These are phyloP conservation scores for Carassius gibelio DNA, from an alignment of 2,113 vertebrate species.

Conservation along the genomic window DNA sequence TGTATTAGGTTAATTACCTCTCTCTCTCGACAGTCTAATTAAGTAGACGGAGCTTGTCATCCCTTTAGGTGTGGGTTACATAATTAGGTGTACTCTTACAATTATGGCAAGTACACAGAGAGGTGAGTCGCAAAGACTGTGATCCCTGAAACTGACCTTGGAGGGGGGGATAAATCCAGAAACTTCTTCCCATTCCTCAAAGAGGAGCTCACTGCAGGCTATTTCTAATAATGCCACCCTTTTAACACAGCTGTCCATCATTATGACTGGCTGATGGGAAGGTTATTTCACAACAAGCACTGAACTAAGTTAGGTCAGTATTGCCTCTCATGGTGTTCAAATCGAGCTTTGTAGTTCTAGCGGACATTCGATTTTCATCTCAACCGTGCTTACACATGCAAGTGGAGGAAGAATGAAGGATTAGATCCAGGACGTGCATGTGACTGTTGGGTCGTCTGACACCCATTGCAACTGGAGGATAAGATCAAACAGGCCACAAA, in stretches of 20 bases:
- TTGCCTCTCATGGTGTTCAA: background rate
- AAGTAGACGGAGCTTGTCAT: conserved; percentile 62
- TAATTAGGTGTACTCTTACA: conserved; percentile 58
- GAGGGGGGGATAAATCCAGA: background rate
- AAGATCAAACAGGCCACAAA: conserved; percentile 13
- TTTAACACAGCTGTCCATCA: background rate
- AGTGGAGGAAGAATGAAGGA: background rate
- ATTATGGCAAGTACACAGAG: conserved; percentile 22
- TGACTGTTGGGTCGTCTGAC: background rate
- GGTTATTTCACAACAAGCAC: background rate
- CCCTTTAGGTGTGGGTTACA: conserved; percentile 68
- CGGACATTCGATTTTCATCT: background rate
- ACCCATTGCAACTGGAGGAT: background rate
- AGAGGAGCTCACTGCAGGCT: background rate
- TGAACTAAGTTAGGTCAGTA: background rate
- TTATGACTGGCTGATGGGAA: background rate
- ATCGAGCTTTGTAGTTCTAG: background rate
- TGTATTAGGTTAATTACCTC: conserved; percentile 71
- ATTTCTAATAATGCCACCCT: background rate
- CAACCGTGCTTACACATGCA: background rate
- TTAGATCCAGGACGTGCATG: background rate
- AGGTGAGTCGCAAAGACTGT: conserved; percentile 6
- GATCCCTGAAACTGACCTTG: background rate
- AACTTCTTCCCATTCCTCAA: background rate
- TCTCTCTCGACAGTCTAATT: conserved; percentile 64